Percentiles rank a stretch among this genome's conserved stretches.
phyloP scores from a whole-genome alignment of 2,888 invertebrate species.

The Malacosoma neustria region DNA sequence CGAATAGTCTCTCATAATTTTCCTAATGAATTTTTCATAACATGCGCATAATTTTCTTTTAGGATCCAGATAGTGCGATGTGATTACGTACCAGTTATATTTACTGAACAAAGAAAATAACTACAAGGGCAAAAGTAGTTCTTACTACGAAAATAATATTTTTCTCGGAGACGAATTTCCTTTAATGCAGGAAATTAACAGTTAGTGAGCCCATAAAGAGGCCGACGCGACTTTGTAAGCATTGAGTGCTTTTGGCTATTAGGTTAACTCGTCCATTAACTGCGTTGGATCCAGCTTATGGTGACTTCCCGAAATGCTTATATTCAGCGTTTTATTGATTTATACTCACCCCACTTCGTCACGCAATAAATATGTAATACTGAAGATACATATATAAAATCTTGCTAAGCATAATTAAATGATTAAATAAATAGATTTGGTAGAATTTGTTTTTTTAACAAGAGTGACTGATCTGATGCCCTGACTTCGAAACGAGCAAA shows the following conservation, averaged over 20 bases:
- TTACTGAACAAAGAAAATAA: constrained; percentile 30
- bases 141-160: constrained; percentile 42
- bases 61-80: too few relatives aligned
- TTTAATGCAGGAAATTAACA: constrained; percentile 66
- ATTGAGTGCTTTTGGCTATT: constrained; percentile 73
- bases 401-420: too few relatives aligned
- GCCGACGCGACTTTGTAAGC: constrained; percentile 65
- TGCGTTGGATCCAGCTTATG: constrained; percentile 50
- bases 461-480: too few relatives aligned
- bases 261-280: constrained; percentile 68
- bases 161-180: constrained; percentile 55
- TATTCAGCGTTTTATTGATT: constrained; percentile 23
- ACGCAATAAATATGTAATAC: constrained; percentile 9
- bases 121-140: constrained; percentile 30
- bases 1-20: too few relatives aligned
- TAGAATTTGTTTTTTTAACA: too few relatives aligned
- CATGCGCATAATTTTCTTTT: too few relatives aligned
- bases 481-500: too few relatives aligned
- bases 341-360: constrained; percentile 14
- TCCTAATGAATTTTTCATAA: too few relatives aligned
- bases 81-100: too few relatives aligned
- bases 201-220: constrained; percentile 63
- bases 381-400: neutral
- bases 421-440: too few relatives aligned
- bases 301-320: constrained; percentile 45